Evolutionary conservation across 2,113 vertebrate species (phyloP).

Genomic region (Oryzias curvinotus): DNA sequence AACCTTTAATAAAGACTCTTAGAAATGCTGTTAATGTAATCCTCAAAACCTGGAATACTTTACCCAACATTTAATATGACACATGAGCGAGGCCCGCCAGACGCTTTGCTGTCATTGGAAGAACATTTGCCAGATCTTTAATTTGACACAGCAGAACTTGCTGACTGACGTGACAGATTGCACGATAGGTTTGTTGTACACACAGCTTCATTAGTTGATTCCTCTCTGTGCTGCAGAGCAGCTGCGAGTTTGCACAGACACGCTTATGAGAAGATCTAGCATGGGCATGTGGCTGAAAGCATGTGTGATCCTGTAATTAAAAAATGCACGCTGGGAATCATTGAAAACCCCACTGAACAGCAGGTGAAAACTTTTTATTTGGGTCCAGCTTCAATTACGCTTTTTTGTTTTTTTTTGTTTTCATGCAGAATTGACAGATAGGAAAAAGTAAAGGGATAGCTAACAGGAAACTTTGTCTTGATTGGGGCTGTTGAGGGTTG

Average conservation of each 20-base stretch:
- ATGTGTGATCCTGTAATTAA: slow-evolving; percentile 15
- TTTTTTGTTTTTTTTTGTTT: slow-evolving; percentile 1
- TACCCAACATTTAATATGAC: background rate
- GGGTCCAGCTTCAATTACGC: background rate
- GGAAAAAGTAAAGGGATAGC: too few relatives aligned
- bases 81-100: slow-evolving; percentile 11
- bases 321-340: slow-evolving; percentile 7
- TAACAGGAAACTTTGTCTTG: too few relatives aligned
- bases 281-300: slow-evolving; percentile 16
- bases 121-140: slow-evolving; percentile 25
- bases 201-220: slow-evolving; percentile 37
- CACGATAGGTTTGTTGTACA: slow-evolving; percentile 27
- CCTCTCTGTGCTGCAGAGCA: slow-evolving; percentile 30
- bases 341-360: background rate
- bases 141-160: slow-evolving; percentile 53
- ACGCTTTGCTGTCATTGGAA: slow-evolving; percentile 13
- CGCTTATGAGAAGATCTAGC: slow-evolving; percentile 20
- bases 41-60: background rate
- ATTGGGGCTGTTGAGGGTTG: too few relatives aligned
- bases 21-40: background rate
- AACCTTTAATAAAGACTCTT: background rate
- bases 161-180: slow-evolving; percentile 58
- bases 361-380: background rate
- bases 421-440: background rate
- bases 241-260: slow-evolving; percentile 37